Evolutionary conservation across 1,140 invertebrate genomes (phyloP).

Genomic region (Dufourea novaeangliae): DNA sequence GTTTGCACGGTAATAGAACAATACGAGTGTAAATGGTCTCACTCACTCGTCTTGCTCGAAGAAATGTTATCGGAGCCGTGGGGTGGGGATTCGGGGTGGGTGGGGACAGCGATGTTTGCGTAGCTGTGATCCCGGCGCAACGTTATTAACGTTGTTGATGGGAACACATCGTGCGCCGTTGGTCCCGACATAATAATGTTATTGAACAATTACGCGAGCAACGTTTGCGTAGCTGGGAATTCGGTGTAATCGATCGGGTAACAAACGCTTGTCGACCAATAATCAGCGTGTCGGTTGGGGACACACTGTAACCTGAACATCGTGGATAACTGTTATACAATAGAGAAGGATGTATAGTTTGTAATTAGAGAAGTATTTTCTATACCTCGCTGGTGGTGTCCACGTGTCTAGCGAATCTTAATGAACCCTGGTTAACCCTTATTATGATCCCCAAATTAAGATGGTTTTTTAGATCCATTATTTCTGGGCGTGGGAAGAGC

Average conservation of each 20-base stretch:
- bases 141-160: background rate
- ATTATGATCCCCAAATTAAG: too few relatives aligned
- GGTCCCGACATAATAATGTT: constrained; percentile 19
- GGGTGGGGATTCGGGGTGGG: background rate
- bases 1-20: too few relatives aligned
- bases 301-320: constrained; percentile 3
- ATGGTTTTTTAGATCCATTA: too few relatives aligned
- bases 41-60: too few relatives aligned
- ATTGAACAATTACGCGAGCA: constrained; percentile 25
- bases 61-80: too few relatives aligned
- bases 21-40: too few relatives aligned
- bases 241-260: constrained; percentile 15
- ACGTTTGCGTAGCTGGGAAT: constrained; percentile 8
- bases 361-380: background rate
- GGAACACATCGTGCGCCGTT: background rate
- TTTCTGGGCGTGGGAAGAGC: too few relatives aligned
- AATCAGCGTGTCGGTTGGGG: background rate
- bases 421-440: too few relatives aligned
- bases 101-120: background rate
- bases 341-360: background rate
- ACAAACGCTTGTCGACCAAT: background rate
- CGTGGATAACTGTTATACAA: too few relatives aligned
- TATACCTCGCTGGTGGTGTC: too few relatives aligned
- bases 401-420: too few relatives aligned
- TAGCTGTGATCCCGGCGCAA: background rate